Percentiles rank a stretch among this genome's conserved stretches.
Conservation (phyloP, 2,888 invertebrate genomes). For the Macaria notata region DNA sequence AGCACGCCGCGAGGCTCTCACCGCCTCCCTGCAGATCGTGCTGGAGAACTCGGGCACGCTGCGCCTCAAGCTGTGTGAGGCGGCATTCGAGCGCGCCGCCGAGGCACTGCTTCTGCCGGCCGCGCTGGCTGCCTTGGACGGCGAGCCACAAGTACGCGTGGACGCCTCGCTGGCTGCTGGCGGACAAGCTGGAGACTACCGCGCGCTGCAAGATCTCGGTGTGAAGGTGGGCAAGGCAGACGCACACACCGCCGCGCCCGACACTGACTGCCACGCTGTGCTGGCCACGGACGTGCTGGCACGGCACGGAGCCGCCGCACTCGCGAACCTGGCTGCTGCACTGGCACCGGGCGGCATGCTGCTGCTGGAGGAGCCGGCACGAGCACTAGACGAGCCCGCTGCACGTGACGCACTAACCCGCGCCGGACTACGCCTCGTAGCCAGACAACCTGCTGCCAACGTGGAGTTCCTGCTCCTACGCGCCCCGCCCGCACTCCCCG, state of each 20-base stretch:
- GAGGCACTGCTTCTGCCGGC: slow-evolving; percentile 85
- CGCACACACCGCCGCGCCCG: slow-evolving; percentile 76
- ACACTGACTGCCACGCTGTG: slow-evolving; percentile 86
- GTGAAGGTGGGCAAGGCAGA: slow-evolving; percentile 84
- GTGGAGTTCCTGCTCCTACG: slow-evolving; percentile 86
- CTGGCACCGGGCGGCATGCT: slow-evolving; percentile 87
- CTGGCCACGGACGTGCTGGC: slow-evolving; percentile 85
- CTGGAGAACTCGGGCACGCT: slow-evolving; percentile 88
- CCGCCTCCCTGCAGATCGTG: slow-evolving; percentile 86
- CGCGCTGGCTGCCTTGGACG: slow-evolving; percentile 84
- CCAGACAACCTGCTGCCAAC: slow-evolving; percentile 83
- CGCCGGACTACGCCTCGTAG: slow-evolving; percentile 57
- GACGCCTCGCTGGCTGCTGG: slow-evolving; percentile 78
- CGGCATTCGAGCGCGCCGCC: slow-evolving; percentile 81
- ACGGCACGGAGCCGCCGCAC: slow-evolving; percentile 74
- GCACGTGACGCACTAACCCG: slow-evolving; percentile 55
- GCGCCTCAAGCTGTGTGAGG: slow-evolving; percentile 89
- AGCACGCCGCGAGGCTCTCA: slow-evolving; percentile 84
- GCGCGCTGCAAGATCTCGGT: slow-evolving; percentile 81
- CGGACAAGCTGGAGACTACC: slow-evolving; percentile 74
- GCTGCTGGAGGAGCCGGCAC: slow-evolving; percentile 86
- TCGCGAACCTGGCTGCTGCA: slow-evolving; percentile 83
- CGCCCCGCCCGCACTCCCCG: slow-evolving; percentile 80
- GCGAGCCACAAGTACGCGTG: slow-evolving; percentile 87
- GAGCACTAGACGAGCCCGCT: slow-evolving; percentile 66